These are phyloP conservation scores for Pterocles orientalis DNA, from an alignment of 2,113 vertebrate species.

Conservation along the genomic window DNA sequence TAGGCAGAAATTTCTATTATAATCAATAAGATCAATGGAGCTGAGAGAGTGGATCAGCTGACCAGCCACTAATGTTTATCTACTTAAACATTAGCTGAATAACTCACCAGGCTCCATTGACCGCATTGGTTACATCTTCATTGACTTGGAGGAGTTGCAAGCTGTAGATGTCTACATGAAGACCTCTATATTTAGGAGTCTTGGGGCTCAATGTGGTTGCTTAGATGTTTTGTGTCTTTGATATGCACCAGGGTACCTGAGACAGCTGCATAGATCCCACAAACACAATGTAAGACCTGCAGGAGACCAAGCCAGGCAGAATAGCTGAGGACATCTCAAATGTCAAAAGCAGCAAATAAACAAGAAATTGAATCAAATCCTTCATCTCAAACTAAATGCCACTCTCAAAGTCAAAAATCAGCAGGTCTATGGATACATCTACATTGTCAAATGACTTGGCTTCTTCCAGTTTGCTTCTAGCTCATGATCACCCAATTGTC, in stretches of 20 bases:
- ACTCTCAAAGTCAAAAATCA: not conserved
- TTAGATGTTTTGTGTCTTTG: not conserved
- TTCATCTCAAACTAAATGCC: not conserved
- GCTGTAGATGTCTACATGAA: not conserved
- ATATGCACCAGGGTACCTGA: not conserved
- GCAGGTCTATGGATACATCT: too few species aligned
- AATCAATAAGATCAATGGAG: not conserved
- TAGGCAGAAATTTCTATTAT: not conserved
- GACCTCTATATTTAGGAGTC: not conserved
- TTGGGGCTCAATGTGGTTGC: not conserved
- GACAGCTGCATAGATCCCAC: not conserved
- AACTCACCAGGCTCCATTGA: not conserved
- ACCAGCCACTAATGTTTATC: not conserved
- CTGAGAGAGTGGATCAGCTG: not conserved
- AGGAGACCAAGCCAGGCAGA: not conserved
- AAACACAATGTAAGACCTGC: not conserved
- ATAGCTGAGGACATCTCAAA: not conserved
- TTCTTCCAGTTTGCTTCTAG: not conserved
- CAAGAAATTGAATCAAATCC: not conserved
- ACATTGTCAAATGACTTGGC: not conserved
- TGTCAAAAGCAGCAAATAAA: not conserved
- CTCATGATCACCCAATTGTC: not conserved
- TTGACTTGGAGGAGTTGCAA: not conserved
- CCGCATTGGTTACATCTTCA: not conserved
- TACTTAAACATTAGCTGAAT: not conserved